Conservation (phyloP, 2,797 vertebrate species). For the Hippocampus kuda region DNA sequence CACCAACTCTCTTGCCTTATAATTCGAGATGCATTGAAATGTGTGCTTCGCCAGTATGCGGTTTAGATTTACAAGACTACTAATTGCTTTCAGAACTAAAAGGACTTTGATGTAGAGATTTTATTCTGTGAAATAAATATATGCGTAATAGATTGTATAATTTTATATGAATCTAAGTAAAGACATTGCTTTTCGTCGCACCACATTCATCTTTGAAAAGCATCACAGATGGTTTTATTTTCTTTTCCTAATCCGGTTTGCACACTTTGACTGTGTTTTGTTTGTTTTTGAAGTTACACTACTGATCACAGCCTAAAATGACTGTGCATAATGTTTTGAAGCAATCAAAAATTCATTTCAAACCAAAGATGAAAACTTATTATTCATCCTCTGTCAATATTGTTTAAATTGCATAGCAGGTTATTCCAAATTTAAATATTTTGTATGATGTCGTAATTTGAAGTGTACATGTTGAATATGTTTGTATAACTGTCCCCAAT, state of each 20-base stretch:
- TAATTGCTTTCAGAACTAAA: constrained; percentile 28
- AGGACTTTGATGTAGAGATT: background rate
- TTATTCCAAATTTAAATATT: background rate
- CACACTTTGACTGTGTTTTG: background rate
- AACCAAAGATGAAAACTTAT: background rate
- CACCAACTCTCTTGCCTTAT: constrained; percentile 53
- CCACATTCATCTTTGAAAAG: background rate
- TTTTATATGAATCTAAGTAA: background rate
- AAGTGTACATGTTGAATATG: background rate
- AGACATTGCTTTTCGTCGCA: too few relatives aligned
- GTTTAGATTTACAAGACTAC: constrained; percentile 41
- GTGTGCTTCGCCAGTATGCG: constrained; percentile 21
- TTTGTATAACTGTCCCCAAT: background rate
- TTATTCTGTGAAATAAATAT: constrained; percentile 1
- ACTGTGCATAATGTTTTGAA: background rate
- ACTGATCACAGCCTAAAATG: background rate
- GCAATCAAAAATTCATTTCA: background rate
- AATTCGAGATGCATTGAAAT: constrained; percentile 43
- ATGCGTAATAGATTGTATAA: background rate
- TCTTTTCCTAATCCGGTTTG: background rate
- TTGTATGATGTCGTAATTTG: background rate
- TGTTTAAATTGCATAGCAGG: background rate
- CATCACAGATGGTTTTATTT: background rate
- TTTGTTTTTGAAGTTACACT: background rate
- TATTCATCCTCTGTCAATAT: background rate